Conservation (phyloP, 2,113 vertebrate genomes). For the Nyctibius bracteatus region DNA sequence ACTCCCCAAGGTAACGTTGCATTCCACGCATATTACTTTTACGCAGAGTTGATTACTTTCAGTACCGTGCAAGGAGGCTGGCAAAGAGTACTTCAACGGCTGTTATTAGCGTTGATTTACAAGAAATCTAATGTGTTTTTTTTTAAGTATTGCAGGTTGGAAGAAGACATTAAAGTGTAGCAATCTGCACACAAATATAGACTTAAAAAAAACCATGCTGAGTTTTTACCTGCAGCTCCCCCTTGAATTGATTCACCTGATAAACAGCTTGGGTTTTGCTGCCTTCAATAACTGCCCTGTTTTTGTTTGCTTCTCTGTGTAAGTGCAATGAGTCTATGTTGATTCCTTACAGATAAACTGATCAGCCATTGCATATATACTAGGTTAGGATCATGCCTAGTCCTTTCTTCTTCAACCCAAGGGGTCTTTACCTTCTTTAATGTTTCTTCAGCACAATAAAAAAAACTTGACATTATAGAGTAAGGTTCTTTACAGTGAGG, state of each 20-base stretch:
- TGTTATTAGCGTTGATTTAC: constrained; percentile 8
- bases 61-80: neutral
- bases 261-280: neutral
- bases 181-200: neutral
- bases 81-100: neutral
- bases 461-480: neutral
- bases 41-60: neutral
- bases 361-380: neutral
- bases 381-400: neutral
- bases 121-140: neutral
- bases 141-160: neutral
- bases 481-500: no score
- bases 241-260: neutral
- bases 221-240: neutral
- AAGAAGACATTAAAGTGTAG: neutral
- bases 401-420: neutral
- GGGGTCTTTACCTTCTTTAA: neutral
- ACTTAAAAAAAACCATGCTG: accelerated
- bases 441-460: neutral
- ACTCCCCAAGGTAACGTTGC: neutral
- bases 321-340: neutral
- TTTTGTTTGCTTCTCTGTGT: neutral
- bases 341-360: neutral
- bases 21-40: neutral
- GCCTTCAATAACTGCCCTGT: neutral